Base-by-base conservation (phyloP, 2,888 invertebrate species). In the Drosophila koepferae region DNA sequence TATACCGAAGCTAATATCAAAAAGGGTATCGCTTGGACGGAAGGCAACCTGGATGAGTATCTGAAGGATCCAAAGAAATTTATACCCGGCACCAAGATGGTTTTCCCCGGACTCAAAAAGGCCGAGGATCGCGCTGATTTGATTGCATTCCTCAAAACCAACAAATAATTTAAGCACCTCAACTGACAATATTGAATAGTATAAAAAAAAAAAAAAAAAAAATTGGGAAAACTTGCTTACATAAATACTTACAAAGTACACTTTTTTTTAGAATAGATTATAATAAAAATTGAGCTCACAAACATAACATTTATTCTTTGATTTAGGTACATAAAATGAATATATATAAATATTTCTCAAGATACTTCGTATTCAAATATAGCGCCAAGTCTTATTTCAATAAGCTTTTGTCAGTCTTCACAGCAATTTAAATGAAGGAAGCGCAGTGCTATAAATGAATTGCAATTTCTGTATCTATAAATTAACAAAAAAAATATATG, bases 41-140 rank as follows among this genome's bases (percentile, higher is more conserved):
- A 96, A 55, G 98, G 98, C 63, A 99, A 98, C 1, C 94, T 99
- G 23, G 98, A 98, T 91, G 96, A 96, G 87, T 99, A 99, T 94
- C 95, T 99, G 81, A 98, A 98, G 93, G 99, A 99, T 93, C 99
- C 99, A 64, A 99, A 99, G 95, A 99, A 99, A 94, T 99, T 97
- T 94, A 99, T 99, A 94, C 99, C 99, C 62, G 99, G 99, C 77
- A 99, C 99, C 70, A 99, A 99, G 93, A 99, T 99, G 99, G 97
- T 99, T 91, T 99, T 99, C 91, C 98, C 99, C 77, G 99, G 99
- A 77, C 94, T 99, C 87, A 99, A 99, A 94, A 99, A 99, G 93
- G 95, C 96, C n/a, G 95, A 97, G 66, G 99, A 99, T 79, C 96
- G 99, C 73, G 97, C 95, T 16, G 98, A 99, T 94, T 95, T 99